phyloP scores from a whole-genome alignment of 2,888 invertebrate species.

The Xanthorhoe spadicearia region DNA sequence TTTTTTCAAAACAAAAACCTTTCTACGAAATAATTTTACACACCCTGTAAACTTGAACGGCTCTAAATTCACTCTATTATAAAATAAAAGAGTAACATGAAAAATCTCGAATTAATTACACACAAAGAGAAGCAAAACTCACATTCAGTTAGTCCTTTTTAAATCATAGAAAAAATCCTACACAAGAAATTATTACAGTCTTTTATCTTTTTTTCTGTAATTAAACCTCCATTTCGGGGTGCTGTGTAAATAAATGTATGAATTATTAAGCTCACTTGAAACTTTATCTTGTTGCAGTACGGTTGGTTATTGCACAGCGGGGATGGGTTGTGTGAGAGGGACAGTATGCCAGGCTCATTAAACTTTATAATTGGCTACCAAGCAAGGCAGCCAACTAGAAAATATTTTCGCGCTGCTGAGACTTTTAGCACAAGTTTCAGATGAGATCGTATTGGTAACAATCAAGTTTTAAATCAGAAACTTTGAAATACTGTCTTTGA shows the following conservation, averaged over 20 bases:
- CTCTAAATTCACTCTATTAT: too few relatives aligned
- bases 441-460: neutral
- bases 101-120: neutral
- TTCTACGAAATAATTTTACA: too few relatives aligned
- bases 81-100: neutral
- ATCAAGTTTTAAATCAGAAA: neutral
- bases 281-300: conserved; percentile 10
- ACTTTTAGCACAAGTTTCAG: conserved; percentile 20
- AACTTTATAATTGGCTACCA: conserved; percentile 64
- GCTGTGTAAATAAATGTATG: conserved; percentile 28
- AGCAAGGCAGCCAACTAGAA: conserved; percentile 50
- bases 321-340: conserved; percentile 23
- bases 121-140: neutral
- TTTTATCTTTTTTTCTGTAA: conserved; percentile 22
- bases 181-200: conserved; percentile 14
- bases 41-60: too few relatives aligned
- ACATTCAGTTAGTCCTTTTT: neutral
- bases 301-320: conserved; percentile 14
- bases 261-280: neutral
- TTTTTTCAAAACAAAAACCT: too few relatives aligned
- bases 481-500: neutral
- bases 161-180: conserved; percentile 10
- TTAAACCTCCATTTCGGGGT: conserved; percentile 25
- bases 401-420: conserved; percentile 47
- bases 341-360: conserved; percentile 50